A percentile compares a stretch with the other conserved stretches of the same genome.
phyloP scores from a whole-genome alignment of 2,113 vertebrate genomes.

The Pseudonaja textilis region DNA sequence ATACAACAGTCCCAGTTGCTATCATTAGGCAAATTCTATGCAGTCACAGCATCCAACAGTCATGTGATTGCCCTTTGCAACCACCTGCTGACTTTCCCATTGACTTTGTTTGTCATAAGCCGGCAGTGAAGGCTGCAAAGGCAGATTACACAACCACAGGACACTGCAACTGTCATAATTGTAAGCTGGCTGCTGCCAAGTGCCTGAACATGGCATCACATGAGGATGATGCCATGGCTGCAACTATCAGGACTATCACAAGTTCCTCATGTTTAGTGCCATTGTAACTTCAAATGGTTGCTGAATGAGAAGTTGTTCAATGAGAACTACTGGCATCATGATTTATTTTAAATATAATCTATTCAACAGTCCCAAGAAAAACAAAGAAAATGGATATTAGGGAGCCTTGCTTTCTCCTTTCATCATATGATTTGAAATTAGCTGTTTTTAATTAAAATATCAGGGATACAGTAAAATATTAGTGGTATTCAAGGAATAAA shows the following conservation, averaged over 20 bases:
- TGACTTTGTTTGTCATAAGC: background rate
- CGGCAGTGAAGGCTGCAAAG: background rate
- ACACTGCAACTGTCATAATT: background rate
- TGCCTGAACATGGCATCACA: background rate
- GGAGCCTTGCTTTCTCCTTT: background rate
- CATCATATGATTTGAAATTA: background rate
- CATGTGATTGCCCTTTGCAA: background rate
- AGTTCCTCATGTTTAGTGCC: background rate
- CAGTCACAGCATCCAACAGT: background rate
- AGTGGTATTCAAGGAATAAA: slow-evolving; percentile 10
- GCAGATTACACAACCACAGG: background rate
- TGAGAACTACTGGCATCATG: background rate
- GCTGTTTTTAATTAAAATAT: background rate
- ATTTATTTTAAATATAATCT: background rate
- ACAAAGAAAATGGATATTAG: background rate
- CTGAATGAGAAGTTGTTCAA: background rate
- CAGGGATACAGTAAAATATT: background rate
- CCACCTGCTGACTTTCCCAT: background rate
- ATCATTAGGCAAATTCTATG: background rate
- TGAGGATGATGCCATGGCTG: background rate
- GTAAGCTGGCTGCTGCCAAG: background rate
- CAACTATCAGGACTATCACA: background rate
- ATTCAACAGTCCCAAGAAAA: background rate
- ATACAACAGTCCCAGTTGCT: background rate
- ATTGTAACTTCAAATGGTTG: background rate